Evolutionary conservation across 1,140 invertebrate species (phyloP).

Genomic region (Zaprionus davidi): DNA sequence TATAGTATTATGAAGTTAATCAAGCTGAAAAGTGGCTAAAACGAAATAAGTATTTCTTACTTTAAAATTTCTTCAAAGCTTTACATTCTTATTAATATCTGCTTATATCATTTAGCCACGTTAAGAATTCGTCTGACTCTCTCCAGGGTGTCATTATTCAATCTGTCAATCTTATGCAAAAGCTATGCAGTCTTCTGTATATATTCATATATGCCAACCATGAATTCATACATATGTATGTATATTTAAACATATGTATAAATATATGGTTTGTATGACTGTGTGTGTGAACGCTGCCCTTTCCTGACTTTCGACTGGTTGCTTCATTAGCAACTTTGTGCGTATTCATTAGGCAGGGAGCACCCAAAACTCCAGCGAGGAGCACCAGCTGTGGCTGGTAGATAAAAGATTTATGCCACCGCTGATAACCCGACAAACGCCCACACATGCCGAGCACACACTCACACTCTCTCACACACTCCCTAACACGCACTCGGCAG

Average conservation of each 20-base stretch:
- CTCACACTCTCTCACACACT: conserved; percentile 42
- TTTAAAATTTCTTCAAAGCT: neutral
- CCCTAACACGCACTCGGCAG: conserved; percentile 23
- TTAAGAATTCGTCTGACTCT: conserved; percentile 39
- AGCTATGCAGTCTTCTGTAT: conserved; percentile 18
- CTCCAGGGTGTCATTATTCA: conserved; percentile 71
- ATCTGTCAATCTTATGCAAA: conserved; percentile 77
- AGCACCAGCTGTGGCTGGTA: conserved; percentile 70
- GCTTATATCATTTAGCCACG: conserved; percentile 16
- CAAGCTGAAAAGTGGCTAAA: neutral
- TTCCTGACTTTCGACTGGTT: conserved; percentile 45
- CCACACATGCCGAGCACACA: conserved; percentile 41
- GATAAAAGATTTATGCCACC: conserved; percentile 80
- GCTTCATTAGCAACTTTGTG: conserved; percentile 81
- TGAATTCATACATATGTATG: conserved; percentile 1
- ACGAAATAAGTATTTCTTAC: neutral
- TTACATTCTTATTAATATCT: neutral
- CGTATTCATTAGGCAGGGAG: conserved; percentile 74
- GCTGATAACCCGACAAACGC: conserved; percentile 76
- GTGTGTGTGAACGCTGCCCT: conserved; percentile 29
- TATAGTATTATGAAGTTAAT: neutral
- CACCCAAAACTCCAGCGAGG: conserved; percentile 18
- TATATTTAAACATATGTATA: conserved; percentile 20
- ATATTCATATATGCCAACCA: conserved; percentile 6
- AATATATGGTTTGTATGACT: conserved; percentile 9